Evolutionary conservation across 2,113 vertebrate species (phyloP), one percentile per base, ranked within the genome.

Genomic region (Phycodurus eques): DNA sequence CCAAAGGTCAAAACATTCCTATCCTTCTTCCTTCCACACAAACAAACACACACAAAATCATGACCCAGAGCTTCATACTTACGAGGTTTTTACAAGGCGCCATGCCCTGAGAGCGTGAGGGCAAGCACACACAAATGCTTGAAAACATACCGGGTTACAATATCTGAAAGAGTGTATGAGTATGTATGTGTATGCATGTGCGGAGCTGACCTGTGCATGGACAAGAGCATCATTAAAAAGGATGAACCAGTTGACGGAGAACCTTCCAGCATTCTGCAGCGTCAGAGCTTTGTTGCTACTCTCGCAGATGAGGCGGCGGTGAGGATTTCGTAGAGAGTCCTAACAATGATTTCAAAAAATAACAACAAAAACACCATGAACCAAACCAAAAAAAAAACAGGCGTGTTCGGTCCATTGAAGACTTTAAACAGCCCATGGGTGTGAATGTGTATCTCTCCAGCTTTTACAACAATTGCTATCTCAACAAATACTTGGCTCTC

Each of bases 241-340:
- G 81, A 99, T 99, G 90, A 99, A 99, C 98, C 98, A 99, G 81
- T 99, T 98, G 66, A 99, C 95, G 7, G 98, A 99, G 90, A 99
- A 99, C 67, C 98, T 92, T 5, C 97, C 96, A 0, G 98, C 95
- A 11, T 98, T 97, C 90, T 98, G 97, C 61, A 99, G 91, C 2
- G 94, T 95, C 74, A 99, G 67, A 0, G 88, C 94, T 53, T 98
- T 95, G 89, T 98, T 98, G 88, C 97, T 98, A 91, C 96, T 99
- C 85, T 99, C 97, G 46, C 96, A 98, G 62, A 99, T 92, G 44
- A 99, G 87, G 8, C 97, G 94, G 22, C 98, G 95, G 3, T 95
- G 93, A 0, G 96, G 95, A 85, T 94, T 98, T 76, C 96, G 90
- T 85, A 99, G 88, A 2, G 97, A 99, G 79, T 98, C 98, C 98